phyloP scores from a whole-genome alignment of 2,888 invertebrate genomes.

The Rhopalosiphum nymphaeae region DNA sequence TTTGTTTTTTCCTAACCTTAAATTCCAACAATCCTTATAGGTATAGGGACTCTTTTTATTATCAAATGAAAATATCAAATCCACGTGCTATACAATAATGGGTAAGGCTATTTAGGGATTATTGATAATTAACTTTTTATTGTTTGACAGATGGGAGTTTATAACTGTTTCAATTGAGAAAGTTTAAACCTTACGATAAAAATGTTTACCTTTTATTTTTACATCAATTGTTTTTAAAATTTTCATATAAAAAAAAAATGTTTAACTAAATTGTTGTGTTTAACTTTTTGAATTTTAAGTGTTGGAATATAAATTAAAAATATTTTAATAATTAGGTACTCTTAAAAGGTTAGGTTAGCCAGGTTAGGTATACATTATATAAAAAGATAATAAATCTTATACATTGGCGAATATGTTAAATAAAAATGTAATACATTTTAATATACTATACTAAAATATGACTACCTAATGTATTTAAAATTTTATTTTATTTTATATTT shows the following conservation, averaged over 20 bases:
- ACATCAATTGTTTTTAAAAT: neutral
- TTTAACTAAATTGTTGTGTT: neutral
- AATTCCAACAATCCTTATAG: slow-evolving; percentile 34
- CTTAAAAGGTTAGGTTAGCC: too few species aligned
- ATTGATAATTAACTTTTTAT: neutral
- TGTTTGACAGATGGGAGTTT: neutral
- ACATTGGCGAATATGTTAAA: too few species aligned
- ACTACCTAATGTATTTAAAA: too few species aligned
- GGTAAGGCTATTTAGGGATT: neutral
- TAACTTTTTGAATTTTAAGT: neutral
- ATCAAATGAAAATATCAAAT: slow-evolving; percentile 34
- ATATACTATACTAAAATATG: too few species aligned
- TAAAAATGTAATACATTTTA: too few species aligned
- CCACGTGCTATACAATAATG: neutral
- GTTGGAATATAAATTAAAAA: neutral
- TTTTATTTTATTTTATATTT: neutral
- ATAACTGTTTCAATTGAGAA: neutral
- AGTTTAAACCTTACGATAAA: neutral
- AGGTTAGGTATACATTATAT: neutral
- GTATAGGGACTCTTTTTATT: neutral
- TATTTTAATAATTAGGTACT: neutral
- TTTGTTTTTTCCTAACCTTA: slow-evolving; percentile 41
- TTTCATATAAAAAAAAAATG: neutral
- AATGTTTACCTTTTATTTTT: neutral
- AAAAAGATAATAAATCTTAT: too few species aligned